phyloP scores from a whole-genome alignment of 2,113 vertebrate species.

The Typhlomys cinereus region DNA sequence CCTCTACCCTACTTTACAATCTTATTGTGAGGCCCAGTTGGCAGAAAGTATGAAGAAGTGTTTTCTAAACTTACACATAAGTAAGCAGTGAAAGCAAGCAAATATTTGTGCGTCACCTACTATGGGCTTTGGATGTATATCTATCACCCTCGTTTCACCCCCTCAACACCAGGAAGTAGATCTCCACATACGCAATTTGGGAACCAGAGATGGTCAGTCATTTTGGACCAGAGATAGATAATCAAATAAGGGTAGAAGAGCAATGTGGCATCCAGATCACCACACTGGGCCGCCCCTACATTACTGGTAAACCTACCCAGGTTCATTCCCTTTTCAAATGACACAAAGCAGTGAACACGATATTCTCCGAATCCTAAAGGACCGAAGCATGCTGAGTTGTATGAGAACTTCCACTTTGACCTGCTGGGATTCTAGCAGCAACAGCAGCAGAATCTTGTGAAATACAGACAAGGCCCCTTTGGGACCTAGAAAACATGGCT shows the following conservation, averaged over 20 bases:
- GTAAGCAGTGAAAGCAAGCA: not conserved
- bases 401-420: constrained; percentile 54
- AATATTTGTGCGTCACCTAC: not conserved
- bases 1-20: not conserved
- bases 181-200: not conserved
- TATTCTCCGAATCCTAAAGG: not conserved
- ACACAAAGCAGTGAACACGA: fast-evolving
- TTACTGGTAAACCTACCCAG: not conserved
- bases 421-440: constrained; percentile 19
- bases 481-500: not conserved
- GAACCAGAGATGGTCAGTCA: not conserved
- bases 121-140: not conserved
- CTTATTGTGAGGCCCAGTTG: not conserved
- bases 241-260: not conserved
- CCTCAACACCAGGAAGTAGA: too few relatives aligned
- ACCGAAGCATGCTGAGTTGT: not conserved
- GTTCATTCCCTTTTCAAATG: not conserved
- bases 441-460: constrained; percentile 50
- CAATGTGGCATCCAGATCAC: not conserved
- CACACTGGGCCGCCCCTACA: not conserved
- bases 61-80: not conserved
- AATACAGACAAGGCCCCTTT: constrained; percentile 4
- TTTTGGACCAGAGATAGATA: not conserved
- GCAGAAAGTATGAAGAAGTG: not conserved
- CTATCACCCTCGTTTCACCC: not conserved